Evolutionary conservation across 2,113 vertebrate genomes (phyloP), one percentile per base, ranked within the genome.

Genomic region (Aegithalos caudatus): DNA sequence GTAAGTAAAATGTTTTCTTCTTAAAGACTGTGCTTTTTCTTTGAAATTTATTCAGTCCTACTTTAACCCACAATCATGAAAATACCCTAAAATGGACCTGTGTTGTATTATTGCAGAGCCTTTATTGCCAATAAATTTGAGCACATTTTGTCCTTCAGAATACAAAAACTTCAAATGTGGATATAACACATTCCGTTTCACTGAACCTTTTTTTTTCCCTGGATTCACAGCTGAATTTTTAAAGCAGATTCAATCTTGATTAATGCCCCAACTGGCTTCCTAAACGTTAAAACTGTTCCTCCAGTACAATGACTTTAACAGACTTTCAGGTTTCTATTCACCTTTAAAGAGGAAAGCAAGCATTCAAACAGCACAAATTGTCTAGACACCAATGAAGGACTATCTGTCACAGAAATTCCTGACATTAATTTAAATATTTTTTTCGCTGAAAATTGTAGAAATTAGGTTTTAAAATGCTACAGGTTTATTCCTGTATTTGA

Each of bases 331-430:
- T 90, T 92, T 86, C 91, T 33, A 10, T 67, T 93, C 50, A 48
- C 44, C 86, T 81, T 87, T 82, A 65, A 48, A 84, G 69, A 94
- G 88, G 78, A 94, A 90, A 97, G 65, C 81, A 85, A 89, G 31
- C 3, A 2, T 54, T 87, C 58, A 50, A 51, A 81, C 21, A 57
- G 48, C 73, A 58, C 64, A 69, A 92, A 93, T 81, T 97, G 96
- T 96, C 94, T 79, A n/a, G 57, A 91, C 35, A 89, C 35, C 47
- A 92, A 4, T 18, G 56, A 88, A 62, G 38, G 71, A 83, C 73
- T 31, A n/a, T 31, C 35, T 86, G 69, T 70, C 44, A 45, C n/a
- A 86, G 79, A 62, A 86, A 67, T 60, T 90, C 64, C 76, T 86
- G 57, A 24, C 58, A 69, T 71, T 88, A 72, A 53, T 33, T 74